Evolutionary conservation across 2,888 invertebrate species (phyloP), one percentile per base, ranked within the genome.

Genomic region (Lasioglossum leucozonium): DNA sequence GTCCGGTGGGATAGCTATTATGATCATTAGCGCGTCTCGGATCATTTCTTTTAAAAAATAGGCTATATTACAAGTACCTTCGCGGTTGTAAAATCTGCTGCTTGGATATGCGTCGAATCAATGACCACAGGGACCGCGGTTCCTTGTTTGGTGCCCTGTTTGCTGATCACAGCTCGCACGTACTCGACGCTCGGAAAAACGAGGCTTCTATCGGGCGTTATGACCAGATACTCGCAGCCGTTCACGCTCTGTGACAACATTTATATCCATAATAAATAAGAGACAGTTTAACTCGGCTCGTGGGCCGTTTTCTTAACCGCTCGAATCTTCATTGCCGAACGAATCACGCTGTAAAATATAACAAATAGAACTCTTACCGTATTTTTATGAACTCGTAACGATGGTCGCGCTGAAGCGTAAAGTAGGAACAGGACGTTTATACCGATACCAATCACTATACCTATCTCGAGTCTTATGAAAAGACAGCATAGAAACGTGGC

Each of bases 121-220:
- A 97, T 95, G 30, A 97, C 96, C 72, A 96, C 96, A 2, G 96
- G 96, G 71, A 96, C 95, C 77, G 89, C 95, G 84, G 95, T 96
- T n/a, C 96, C 96, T 81, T 96, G 96, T 89, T 96, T 96, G 16
- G 96, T 95, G 30, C 96, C 97, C 26, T 97, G 97, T 95, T 98
- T 98, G 92, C 97, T 96, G 84, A 98, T 96, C 87, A 97, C 96
- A 93, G 96, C 96, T 79, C 96, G 95, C 4, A 97, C 96, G 91
- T 97, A 96, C 87, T 97, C 97, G 8, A 96, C 96, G 10, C 97
- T 96, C 26, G 97, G 97, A 93, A 97, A 97, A 3, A 96, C 95
- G 42, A 97, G 95, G 92, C 96, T 96, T 89, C 96, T 95, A 90
- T 96, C 96, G 0, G 97, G 97, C 4, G 96, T 96, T 69, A 96